phyloP scores from a whole-genome alignment of 2,888 invertebrate genomes.

The Andricus curvator region DNA sequence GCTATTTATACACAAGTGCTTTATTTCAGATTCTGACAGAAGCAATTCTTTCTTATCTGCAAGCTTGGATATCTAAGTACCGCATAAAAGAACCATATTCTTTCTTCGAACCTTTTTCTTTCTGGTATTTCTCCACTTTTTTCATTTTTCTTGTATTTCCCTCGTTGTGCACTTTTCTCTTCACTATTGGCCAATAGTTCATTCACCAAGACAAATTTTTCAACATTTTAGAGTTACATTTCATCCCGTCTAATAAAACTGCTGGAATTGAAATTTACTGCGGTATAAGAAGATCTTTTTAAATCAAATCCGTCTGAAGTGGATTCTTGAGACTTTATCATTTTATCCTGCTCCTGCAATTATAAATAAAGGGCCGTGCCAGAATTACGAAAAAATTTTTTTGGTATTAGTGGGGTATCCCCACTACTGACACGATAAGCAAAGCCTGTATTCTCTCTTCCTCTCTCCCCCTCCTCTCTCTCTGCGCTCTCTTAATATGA shows the following conservation, averaged over 20 bases:
- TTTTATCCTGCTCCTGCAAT: too few species aligned
- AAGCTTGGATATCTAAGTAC: conserved; percentile 49
- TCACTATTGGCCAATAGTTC: conserved; percentile 46
- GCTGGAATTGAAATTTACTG: conserved; percentile 47
- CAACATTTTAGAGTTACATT: conserved; percentile 46
- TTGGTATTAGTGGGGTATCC: too few species aligned
- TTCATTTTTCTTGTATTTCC: conserved; percentile 38
- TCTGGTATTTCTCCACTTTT: conserved; percentile 43
- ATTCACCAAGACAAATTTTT: conserved; percentile 46
- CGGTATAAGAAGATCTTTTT: conserved; percentile 43
- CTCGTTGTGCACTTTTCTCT: conserved; percentile 30
- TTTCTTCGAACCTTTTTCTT: conserved; percentile 43
- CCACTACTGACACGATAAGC: too few species aligned
- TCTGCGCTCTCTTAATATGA: too few species aligned
- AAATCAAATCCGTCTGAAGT: conserved; percentile 12
- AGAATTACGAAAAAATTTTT: too few species aligned
- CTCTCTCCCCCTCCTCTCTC: too few species aligned
- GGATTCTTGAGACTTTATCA: background rate
- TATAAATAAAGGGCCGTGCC: too few species aligned
- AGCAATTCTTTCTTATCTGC: conserved; percentile 16
- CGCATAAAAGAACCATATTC: conserved; percentile 48
- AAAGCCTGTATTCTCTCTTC: too few species aligned
- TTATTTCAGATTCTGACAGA: conserved; percentile 20
- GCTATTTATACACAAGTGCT: conserved; percentile 6
- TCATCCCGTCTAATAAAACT: conserved; percentile 41